Evolutionary conservation across 2,888 invertebrate species (phyloP), one percentile per base, ranked within the genome.

Genomic region (Spialia ferax): DNA sequence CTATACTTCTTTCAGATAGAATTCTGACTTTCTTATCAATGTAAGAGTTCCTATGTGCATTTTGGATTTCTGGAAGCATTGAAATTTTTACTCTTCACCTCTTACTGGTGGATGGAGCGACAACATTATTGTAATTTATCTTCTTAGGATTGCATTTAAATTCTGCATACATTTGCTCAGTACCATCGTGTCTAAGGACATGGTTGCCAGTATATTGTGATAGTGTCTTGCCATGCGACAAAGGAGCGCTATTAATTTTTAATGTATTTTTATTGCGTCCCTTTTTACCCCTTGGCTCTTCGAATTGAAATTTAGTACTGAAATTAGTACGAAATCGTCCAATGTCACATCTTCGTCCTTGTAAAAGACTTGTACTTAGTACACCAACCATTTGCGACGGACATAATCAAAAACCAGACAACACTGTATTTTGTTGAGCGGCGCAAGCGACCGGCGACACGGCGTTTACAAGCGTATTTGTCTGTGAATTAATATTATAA

Each of bases 321-420:
- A 67, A 63, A 63, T 56, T 57, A 63, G 56, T 68, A 68, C 68
- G 60, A 69, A 67, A 65, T 75, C 77, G 76, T 76, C 93, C 93
- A 93, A 84, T 83, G 78, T 86, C 83, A 92, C 85, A 91, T 91
- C 91, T 93, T 93, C 93, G 93, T 93, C 93, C 93, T 91, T 82
- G 74, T 82, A 83, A 87, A 93, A 93, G 93, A 93, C 93, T 93
- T 80, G 93, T 93, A 92, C 90, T 86, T 88, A 91, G 92, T 91
- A 88, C 89, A 85, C 76, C 74, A 79, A 75, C 81, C 82, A 83
- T 79, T 80, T 74, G 78, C 78, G 85, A 86, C 83, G 83, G 81
- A 82, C 78, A 77, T 77, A 75, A 77, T 71, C 74, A 76, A 76
- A 69, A 71, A 78, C 79, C 81, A 78, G 74, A 73, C 77, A 68